These are phyloP conservation scores for Saguinus midas DNA, from an alignment of 2,113 vertebrate genomes.

Conservation along the genomic window DNA sequence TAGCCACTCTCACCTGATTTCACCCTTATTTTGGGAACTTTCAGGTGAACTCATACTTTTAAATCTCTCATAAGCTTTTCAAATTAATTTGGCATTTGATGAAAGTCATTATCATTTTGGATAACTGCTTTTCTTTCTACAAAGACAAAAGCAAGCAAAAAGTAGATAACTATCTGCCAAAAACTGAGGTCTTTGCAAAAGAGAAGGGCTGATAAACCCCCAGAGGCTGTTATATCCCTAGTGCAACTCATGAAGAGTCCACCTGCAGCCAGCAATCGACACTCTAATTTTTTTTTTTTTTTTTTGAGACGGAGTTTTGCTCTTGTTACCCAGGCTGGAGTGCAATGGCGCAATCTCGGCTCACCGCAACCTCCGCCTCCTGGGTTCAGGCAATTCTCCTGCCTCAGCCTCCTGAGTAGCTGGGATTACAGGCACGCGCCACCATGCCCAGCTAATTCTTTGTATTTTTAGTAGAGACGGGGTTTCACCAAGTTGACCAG, in stretches of 20 bases:
- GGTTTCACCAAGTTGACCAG: too few relatives aligned
- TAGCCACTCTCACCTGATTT: background rate
- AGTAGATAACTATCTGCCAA: background rate
- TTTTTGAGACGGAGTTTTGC: too few relatives aligned
- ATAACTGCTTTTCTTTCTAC: slow-evolving; percentile 44
- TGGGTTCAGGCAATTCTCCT: too few relatives aligned
- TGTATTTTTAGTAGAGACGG: too few relatives aligned
- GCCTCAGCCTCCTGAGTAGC: too few relatives aligned
- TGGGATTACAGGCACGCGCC: too few relatives aligned
- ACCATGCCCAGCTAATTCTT: too few relatives aligned
- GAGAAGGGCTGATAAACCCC: slow-evolving; percentile 56
- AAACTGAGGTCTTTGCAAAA: slow-evolving; percentile 26
- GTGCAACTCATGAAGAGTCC: background rate
- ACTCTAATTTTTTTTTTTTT: background rate
- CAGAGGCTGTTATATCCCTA: slow-evolving; percentile 43
- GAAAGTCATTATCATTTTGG: slow-evolving; percentile 52
- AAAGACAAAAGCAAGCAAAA: slow-evolving; percentile 51
- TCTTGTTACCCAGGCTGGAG: too few relatives aligned
- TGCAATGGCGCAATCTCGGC: too few relatives aligned
- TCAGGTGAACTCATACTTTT: background rate
- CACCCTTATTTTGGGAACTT: background rate
- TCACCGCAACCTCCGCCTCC: too few relatives aligned
- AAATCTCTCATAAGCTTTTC: slow-evolving; percentile 26
- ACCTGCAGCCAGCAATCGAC: slow-evolving; percentile 57
- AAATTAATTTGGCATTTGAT: slow-evolving; percentile 59